These are phyloP conservation scores for Castor canadensis DNA, from an alignment of 2,113 vertebrate species.

Conservation along the genomic window DNA sequence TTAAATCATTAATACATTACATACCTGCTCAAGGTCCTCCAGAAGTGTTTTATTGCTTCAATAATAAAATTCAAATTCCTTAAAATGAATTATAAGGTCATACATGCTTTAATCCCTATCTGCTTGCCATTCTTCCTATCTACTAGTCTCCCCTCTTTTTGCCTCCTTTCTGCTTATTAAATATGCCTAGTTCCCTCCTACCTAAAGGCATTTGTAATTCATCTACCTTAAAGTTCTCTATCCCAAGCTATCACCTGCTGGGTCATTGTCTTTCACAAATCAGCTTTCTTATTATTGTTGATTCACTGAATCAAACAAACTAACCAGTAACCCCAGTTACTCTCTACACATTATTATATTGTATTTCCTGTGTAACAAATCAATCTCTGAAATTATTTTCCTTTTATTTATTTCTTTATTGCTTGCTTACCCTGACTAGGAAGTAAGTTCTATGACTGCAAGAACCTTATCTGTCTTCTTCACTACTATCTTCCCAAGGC, in stretches of 20 bases:
- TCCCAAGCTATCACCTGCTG: not conserved
- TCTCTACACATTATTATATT: not conserved
- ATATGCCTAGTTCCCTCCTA: not conserved
- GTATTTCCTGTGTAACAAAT: not conserved
- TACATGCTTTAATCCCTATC: too few species aligned
- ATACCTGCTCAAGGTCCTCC: not conserved
- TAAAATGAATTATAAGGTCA: too few species aligned
- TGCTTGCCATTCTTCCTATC: too few species aligned
- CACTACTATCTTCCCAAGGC: not conserved
- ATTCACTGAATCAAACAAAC: conserved; percentile 5
- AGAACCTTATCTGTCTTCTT: not conserved
- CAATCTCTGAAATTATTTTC: not conserved
- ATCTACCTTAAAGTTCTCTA: not conserved
- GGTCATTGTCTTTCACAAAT: not conserved
- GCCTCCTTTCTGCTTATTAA: not conserved
- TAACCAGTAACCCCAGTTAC: not conserved
- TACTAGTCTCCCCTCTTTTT: not conserved
- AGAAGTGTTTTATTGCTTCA: too few species aligned
- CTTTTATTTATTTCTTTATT: not conserved
- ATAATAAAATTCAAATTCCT: too few species aligned
- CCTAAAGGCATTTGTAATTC: not conserved
- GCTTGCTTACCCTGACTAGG: not conserved
- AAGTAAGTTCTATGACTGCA: not conserved
- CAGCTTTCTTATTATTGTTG: not conserved
- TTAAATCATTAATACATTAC: not conserved